These are phyloP conservation scores for Pangasius sanitwongsei DNA, from an alignment of 2,797 vertebrate genomes.

Conservation along the genomic window DNA sequence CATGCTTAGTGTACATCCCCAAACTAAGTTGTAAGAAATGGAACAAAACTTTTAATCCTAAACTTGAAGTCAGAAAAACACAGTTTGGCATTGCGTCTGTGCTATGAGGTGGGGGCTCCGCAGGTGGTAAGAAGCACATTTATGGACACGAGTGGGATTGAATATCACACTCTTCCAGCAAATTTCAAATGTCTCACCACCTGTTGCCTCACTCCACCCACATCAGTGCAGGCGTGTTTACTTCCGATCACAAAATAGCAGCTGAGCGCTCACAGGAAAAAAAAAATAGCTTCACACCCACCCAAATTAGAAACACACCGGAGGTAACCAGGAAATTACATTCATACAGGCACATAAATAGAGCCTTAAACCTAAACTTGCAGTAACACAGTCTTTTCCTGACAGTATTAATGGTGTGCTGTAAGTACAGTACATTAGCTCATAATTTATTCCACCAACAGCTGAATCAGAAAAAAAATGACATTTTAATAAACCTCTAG, in stretches of 20 bases:
- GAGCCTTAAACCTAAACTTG: background rate
- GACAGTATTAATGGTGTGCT: background rate
- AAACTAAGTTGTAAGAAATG: background rate
- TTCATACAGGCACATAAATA: background rate
- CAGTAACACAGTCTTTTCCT: background rate
- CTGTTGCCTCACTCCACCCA: slow-evolving; percentile 13
- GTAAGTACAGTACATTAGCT: background rate
- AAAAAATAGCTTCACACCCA: slow-evolving; percentile 9
- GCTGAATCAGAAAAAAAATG: background rate
- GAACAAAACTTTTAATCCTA: background rate
- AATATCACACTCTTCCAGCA: background rate
- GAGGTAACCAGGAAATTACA: slow-evolving; percentile 7
- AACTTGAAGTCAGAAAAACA: background rate
- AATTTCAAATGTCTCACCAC: slow-evolving; percentile 17
- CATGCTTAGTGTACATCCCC: background rate
- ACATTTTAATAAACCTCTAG: too few relatives aligned
- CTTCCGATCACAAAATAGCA: slow-evolving; percentile 11
- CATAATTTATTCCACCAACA: background rate
- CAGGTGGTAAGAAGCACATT: background rate
- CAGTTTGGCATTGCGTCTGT: background rate
- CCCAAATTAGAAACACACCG: background rate
- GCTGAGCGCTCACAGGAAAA: background rate
- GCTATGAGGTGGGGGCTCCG: background rate
- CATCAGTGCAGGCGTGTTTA: background rate
- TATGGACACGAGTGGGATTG: background rate